phyloP scores from a whole-genome alignment of 2,888 invertebrate species.

The Euproctis similis region DNA sequence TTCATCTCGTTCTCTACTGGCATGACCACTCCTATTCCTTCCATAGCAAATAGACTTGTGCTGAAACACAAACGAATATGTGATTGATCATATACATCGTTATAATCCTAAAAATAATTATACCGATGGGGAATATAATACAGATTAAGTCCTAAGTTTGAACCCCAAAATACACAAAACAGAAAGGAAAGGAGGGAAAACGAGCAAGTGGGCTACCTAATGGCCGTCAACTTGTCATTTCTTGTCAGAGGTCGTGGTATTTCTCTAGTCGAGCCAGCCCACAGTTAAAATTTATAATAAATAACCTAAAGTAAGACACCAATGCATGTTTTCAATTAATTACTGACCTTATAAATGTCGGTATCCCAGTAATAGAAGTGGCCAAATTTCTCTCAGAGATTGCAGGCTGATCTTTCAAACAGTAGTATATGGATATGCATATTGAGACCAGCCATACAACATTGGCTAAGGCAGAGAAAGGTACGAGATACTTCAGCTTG shows the following conservation, averaged over 20 bases:
- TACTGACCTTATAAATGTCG: conserved; percentile 86
- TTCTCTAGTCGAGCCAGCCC: too few relatives aligned
- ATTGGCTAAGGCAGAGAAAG: conserved; percentile 93
- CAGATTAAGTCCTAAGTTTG: too few relatives aligned
- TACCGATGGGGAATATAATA: too few relatives aligned
- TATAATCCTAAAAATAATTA: too few relatives aligned
- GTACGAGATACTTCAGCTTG: conserved; percentile 88
- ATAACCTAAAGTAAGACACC: not conserved
- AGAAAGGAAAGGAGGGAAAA: too few relatives aligned
- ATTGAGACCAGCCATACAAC: conserved; percentile 86
- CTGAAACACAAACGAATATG: conserved; percentile 63
- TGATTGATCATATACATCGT: too few relatives aligned
- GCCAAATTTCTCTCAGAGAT: conserved; percentile 52
- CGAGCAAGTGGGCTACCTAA: too few relatives aligned
- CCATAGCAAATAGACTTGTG: conserved; percentile 97
- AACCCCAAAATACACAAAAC: too few relatives aligned
- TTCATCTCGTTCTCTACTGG: conserved; percentile 96
- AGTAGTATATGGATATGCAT: conserved; percentile 87
- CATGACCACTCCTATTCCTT: conserved; percentile 94
- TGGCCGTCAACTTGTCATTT: too few relatives aligned
- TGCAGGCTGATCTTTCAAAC: conserved; percentile 76
- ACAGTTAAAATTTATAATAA: too few relatives aligned
- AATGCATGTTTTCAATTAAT: not conserved
- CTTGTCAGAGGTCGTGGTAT: too few relatives aligned
- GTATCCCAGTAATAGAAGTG: conserved; percentile 78